phyloP scores from a whole-genome alignment of 30 jellyfish, hydroid and myxozoan species.

The Chrysaora quinquecirrha region DNA sequence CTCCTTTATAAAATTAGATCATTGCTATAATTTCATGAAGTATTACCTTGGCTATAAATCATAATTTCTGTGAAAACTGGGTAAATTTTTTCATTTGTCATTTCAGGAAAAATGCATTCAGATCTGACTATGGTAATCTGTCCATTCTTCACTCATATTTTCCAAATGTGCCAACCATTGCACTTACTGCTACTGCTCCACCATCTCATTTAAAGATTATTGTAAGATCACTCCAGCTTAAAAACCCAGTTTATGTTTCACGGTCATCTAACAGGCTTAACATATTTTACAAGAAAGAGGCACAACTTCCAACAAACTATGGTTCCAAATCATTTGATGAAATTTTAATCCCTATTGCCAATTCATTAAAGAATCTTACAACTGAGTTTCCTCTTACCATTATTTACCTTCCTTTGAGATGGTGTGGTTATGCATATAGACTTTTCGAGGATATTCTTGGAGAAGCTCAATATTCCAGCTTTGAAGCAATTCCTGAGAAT shows the following conservation, averaged over 20 bases:
- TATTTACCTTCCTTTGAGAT: constrained; percentile 20
- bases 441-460: constrained; percentile 7
- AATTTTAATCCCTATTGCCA: constrained; percentile 33
- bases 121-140: not conserved
- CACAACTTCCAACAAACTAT: not conserved
- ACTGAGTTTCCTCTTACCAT: constrained; percentile 18
- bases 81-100: no score
- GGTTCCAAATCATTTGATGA: constrained; percentile 3
- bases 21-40: no score
- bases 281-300: not conserved
- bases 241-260: not conserved
- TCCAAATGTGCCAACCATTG: constrained; percentile 18
- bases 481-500: not conserved
- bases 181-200: constrained; percentile 58
- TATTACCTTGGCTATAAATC: no score
- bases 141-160: not conserved
- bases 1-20: no score
- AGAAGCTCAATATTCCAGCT: not conserved
- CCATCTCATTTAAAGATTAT: not conserved
- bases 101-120: constrained; percentile 1
- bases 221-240: not conserved
- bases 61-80: no score
- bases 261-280: not conserved
- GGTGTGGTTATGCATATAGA: constrained; percentile 35
- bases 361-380: not conserved